Conservation (phyloP, 2,888 invertebrate species). For the Cerceris rybyensis region DNA sequence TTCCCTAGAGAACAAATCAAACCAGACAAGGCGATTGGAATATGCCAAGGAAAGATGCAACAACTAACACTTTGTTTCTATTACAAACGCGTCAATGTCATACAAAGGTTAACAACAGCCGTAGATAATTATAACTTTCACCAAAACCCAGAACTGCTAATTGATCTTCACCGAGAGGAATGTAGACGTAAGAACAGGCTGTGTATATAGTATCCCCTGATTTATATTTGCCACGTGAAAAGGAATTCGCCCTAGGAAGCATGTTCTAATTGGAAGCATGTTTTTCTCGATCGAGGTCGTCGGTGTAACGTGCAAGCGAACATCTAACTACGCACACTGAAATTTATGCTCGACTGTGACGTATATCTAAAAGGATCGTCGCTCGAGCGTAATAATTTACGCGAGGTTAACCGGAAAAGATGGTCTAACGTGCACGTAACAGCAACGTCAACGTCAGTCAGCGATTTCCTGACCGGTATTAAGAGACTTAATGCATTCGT, state of each 20-base stretch:
- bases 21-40: too few species aligned
- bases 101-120: slow-evolving; percentile 3
- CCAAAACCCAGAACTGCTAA: slow-evolving; percentile 48
- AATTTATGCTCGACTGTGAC: slow-evolving; percentile 47
- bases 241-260: slow-evolving; percentile 56
- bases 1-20: too few species aligned
- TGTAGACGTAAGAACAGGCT: slow-evolving; percentile 46
- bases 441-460: slow-evolving; percentile 38
- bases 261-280: slow-evolving; percentile 56
- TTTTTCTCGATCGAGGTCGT: slow-evolving; percentile 58
- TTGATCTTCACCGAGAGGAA: slow-evolving; percentile 50
- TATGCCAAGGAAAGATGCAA: too few species aligned
- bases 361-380: slow-evolving; percentile 43
- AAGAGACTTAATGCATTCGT: slow-evolving; percentile 6
- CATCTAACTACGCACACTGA: slow-evolving; percentile 26
- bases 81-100: not conserved
- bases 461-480: slow-evolving; percentile 37
- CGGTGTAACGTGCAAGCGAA: slow-evolving; percentile 34
- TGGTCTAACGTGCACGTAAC: slow-evolving; percentile 38
- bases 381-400: slow-evolving; percentile 53
- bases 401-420: slow-evolving; percentile 53
- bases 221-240: slow-evolving; percentile 53
- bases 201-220: slow-evolving; percentile 45
- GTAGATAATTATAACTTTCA: slow-evolving; percentile 49
- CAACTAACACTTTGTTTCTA: too few species aligned